Conservation (phyloP, 2,797 vertebrate genomes). For the Neostethus bicornis region DNA sequence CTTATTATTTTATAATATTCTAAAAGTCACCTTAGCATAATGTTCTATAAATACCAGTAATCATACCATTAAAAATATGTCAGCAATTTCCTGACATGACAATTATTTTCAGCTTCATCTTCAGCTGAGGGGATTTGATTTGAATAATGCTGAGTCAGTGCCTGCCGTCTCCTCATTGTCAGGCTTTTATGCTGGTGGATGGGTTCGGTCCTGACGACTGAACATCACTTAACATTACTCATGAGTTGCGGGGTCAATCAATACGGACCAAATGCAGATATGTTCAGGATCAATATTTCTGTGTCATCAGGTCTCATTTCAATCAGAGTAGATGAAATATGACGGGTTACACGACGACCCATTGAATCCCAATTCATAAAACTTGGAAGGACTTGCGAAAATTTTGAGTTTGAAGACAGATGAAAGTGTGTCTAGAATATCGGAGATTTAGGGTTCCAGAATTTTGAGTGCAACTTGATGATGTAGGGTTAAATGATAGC, state of each 20-base stretch:
- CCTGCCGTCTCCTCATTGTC: slow-evolving; percentile 64
- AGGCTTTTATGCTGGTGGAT: slow-evolving; percentile 61
- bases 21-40: slow-evolving; percentile 8
- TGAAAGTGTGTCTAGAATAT: too few relatives aligned
- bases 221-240: slow-evolving; percentile 67
- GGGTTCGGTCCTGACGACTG: slow-evolving; percentile 52
- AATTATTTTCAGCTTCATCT: slow-evolving; percentile 49
- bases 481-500: too few relatives aligned
- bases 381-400: too few relatives aligned
- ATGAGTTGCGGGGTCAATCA: slow-evolving; percentile 66
- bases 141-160: slow-evolving; percentile 75
- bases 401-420: too few relatives aligned
- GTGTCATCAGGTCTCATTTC: slow-evolving; percentile 72
- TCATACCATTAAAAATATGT: slow-evolving; percentile 32
- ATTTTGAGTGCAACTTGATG: too few relatives aligned
- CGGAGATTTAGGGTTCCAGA: too few relatives aligned
- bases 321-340: slow-evolving; percentile 57
- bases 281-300: slow-evolving; percentile 67
- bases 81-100: slow-evolving; percentile 58
- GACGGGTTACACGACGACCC: too few relatives aligned
- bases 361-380: too few relatives aligned
- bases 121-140: slow-evolving; percentile 54
- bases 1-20: slow-evolving; percentile 3
- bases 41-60: slow-evolving; percentile 20
- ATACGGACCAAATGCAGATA: slow-evolving; percentile 72